Percentiles rank a stretch among this genome's conserved stretches.
These are phyloP conservation scores for Otus scops DNA, from an alignment of 2,797 vertebrate genomes.

Conservation along the genomic window DNA sequence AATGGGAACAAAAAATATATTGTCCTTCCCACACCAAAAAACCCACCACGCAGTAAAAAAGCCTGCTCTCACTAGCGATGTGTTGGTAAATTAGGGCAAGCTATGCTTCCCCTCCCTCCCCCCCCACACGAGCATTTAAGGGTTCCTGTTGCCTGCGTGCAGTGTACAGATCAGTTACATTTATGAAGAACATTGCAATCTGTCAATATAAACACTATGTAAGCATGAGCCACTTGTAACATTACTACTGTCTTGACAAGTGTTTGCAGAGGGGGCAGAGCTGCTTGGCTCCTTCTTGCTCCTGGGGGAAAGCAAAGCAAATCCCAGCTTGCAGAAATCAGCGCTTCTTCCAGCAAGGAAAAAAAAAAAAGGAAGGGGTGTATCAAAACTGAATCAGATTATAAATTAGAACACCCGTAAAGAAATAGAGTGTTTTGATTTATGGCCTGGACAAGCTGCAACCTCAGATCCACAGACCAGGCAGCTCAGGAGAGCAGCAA, in stretches of 20 bases:
- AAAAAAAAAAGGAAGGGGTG: too few species aligned
- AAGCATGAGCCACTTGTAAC: slow-evolving; percentile 43
- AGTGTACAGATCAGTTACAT: slow-evolving; percentile 15
- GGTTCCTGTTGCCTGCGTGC: slow-evolving; percentile 68
- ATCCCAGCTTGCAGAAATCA: background rate
- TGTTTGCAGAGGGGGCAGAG: background rate
- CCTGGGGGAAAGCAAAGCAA: background rate
- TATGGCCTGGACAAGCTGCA: background rate
- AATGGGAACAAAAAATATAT: background rate
- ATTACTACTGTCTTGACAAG: slow-evolving; percentile 47
- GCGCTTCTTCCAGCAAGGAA: background rate
- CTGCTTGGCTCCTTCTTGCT: background rate
- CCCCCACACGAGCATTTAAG: slow-evolving; percentile 27
- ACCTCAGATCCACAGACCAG: background rate
- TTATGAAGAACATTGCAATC: slow-evolving; percentile 65
- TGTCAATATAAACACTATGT: slow-evolving; percentile 64
- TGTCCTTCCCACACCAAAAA: background rate
- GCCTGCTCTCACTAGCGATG: fast-evolving
- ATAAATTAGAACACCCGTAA: background rate
- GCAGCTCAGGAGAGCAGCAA: background rate
- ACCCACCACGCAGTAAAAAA: fast-evolving
- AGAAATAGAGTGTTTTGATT: background rate
- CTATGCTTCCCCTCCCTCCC: slow-evolving; percentile 41
- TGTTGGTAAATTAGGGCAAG: slow-evolving; percentile 50
- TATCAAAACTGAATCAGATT: background rate